Base-by-base conservation (phyloP, 2,797 vertebrate genomes). In the Graptemys geographica region DNA sequence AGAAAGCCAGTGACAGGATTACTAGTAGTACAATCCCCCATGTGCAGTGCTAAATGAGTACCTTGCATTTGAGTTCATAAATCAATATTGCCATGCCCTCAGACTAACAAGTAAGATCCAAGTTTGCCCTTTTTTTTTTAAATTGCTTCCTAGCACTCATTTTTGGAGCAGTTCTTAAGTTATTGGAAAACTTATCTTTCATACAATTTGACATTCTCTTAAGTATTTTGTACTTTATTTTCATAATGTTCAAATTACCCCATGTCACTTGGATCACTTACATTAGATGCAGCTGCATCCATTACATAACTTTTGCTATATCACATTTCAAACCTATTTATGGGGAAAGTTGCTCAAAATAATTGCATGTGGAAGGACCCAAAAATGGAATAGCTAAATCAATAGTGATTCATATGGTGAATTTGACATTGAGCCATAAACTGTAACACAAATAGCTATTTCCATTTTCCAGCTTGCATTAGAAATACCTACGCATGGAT, bases 151-250 rank as follows among this genome's bases (percentile, higher is more conserved):
- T 92, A 87, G 49, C 89, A 95, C 79, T 95, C 89, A 56, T 90
- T 95, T 94, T 31, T 95, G 27, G 5, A 79, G 92, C 47, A 92
- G 93, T 19, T 97, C 95, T 96, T 82, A 94, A 80, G 44, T 21
- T 2, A 23, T 13, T 65, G 47, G 27, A 69, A 65, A 65, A 12
- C 13, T 28, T 41, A 2, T 79, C 81, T 94, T 94, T 96, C 69
- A 78, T 59, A 47, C 37, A 92, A 41, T 90, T 83, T 85, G 83
- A 88, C 93, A 65, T 80, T 84, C 56, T 85, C 69, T 41, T 28
- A 37, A 88, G 86, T 78, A 94, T 85, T 94, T 91, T 79, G 76
- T 86, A 83, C 83, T 78, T 90, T 92, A 90, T 88, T 95, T 92
- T 95, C 89, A 79, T 84, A 81, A 94, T 88, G 78, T 90, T 82